These are phyloP conservation scores for Aptenodytes patagonicus DNA, from an alignment of 2,113 vertebrate genomes.

Conservation along the genomic window DNA sequence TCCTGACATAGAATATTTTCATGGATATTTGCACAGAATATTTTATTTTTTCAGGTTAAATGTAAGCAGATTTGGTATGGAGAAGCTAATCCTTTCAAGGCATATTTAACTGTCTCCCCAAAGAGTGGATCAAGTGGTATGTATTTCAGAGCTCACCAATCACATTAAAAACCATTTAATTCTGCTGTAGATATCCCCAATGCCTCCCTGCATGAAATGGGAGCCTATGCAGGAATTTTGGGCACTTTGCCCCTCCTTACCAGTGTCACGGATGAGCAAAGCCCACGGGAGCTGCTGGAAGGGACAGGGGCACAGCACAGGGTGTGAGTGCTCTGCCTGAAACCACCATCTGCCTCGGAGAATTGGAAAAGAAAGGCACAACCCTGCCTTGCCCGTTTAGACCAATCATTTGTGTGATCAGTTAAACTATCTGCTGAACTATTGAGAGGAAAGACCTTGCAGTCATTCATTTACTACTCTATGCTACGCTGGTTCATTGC, in stretches of 20 bases:
- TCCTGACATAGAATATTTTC: not conserved
- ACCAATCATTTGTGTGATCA: accelerated
- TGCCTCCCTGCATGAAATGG: accelerated
- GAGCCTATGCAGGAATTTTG: not conserved
- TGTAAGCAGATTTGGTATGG: not conserved
- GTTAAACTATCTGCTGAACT: not conserved
- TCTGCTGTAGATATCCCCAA: accelerated
- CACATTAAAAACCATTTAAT: not conserved
- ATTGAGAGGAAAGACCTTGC: not conserved
- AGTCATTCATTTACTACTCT: too few relatives aligned
- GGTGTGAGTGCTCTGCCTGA: accelerated
- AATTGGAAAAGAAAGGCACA: not conserved
- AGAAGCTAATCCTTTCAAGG: not conserved
- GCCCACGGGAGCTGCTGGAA: too few relatives aligned
- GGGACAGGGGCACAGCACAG: too few relatives aligned
- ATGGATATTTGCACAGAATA: too few relatives aligned
- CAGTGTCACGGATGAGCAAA: accelerated
- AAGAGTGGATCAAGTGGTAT: not conserved
- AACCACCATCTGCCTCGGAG: accelerated
- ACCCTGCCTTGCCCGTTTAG: accelerated
- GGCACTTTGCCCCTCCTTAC: not conserved
- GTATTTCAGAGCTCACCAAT: not conserved
- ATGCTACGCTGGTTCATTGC: accelerated
- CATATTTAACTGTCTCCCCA: not conserved
- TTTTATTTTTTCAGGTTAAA: not conserved